Percentiles rank a stretch among this genome's conserved stretches.
Conservation (phyloP, 1,140 invertebrate genomes). For the Drosophila simulans region DNA sequence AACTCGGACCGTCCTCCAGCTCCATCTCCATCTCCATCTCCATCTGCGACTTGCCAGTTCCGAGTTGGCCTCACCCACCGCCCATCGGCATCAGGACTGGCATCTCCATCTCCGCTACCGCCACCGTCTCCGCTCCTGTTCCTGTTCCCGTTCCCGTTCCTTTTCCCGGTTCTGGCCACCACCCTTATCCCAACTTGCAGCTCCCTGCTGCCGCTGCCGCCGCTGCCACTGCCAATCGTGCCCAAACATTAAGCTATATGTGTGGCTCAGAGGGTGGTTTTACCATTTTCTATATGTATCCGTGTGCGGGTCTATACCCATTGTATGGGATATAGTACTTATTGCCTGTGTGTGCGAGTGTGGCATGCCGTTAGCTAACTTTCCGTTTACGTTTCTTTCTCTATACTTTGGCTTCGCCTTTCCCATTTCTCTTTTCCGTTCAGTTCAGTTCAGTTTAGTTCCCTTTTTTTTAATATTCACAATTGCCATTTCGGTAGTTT, state of each 20-base stretch:
- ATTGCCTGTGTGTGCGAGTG: slow-evolving; percentile 40
- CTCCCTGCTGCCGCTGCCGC: slow-evolving; percentile 28
- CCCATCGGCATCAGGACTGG: slow-evolving; percentile 25
- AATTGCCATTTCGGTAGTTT: slow-evolving; percentile 82
- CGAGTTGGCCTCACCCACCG: slow-evolving; percentile 16
- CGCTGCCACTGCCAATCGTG: slow-evolving; percentile 50
- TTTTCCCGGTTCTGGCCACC: neutral
- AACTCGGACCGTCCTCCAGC: slow-evolving; percentile 54
- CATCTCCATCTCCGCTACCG: slow-evolving; percentile 36
- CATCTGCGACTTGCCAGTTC: slow-evolving; percentile 10
- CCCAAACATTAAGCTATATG: slow-evolving; percentile 63
- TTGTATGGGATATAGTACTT: slow-evolving; percentile 69
- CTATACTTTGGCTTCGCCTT: slow-evolving; percentile 49
- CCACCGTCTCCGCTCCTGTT: slow-evolving; percentile 1
- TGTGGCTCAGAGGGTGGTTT: slow-evolving; percentile 68
- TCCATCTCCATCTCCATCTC: slow-evolving; percentile 14
- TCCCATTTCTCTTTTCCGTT: slow-evolving; percentile 9
- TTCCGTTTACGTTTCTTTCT: slow-evolving; percentile 67
- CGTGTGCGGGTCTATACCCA: slow-evolving; percentile 47
- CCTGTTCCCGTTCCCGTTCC: slow-evolving; percentile 3
- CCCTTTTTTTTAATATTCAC: slow-evolving; percentile 79
- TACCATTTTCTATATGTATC: slow-evolving; percentile 75
- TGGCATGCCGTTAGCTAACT: slow-evolving; percentile 72
- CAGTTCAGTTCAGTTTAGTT: slow-evolving; percentile 23
- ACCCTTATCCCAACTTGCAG: slow-evolving; percentile 17